Conservation (phyloP, 2,888 invertebrate species). For the Druceiella hillmani region DNA sequence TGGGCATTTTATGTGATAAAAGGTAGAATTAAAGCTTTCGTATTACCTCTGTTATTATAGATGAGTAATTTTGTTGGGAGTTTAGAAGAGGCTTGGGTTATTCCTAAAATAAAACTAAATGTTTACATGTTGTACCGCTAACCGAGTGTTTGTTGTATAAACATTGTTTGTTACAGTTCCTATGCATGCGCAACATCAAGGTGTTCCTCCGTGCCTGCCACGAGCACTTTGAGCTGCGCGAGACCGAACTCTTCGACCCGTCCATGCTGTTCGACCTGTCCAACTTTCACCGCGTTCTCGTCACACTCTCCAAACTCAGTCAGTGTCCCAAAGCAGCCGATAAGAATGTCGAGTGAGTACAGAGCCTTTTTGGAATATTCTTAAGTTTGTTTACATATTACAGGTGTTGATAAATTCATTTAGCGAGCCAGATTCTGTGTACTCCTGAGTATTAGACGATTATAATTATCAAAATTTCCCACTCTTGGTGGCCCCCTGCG, state of each 20-base stretch:
- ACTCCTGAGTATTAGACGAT: too few species aligned
- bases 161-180: constrained; percentile 62
- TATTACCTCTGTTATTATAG: too few species aligned
- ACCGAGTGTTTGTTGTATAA: constrained; percentile 2
- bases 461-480: too few species aligned
- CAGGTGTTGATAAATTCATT: constrained; percentile 16
- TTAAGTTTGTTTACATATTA: neutral
- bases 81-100: too few species aligned
- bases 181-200: constrained; percentile 93
- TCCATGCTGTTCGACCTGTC: constrained; percentile 93
- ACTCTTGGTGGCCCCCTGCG: too few species aligned
- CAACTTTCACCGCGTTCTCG: constrained; percentile 90
- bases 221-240: constrained; percentile 74
- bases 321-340: constrained; percentile 63
- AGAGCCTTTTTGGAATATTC: neutral
- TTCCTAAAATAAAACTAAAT: too few species aligned
- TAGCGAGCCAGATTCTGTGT: too few species aligned
- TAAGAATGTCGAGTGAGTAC: constrained; percentile 71
- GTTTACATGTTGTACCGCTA: too few species aligned
- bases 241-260: constrained; percentile 88
- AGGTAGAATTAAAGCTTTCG: too few species aligned
- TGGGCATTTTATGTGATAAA: too few species aligned
- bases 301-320: constrained; percentile 85
- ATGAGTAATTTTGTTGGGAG: too few species aligned
- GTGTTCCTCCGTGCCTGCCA: constrained; percentile 86